Evolutionary conservation across 2,797 vertebrate genomes (phyloP), one percentile per base, ranked within the genome.

Genomic region (Tadarida brasiliensis): DNA sequence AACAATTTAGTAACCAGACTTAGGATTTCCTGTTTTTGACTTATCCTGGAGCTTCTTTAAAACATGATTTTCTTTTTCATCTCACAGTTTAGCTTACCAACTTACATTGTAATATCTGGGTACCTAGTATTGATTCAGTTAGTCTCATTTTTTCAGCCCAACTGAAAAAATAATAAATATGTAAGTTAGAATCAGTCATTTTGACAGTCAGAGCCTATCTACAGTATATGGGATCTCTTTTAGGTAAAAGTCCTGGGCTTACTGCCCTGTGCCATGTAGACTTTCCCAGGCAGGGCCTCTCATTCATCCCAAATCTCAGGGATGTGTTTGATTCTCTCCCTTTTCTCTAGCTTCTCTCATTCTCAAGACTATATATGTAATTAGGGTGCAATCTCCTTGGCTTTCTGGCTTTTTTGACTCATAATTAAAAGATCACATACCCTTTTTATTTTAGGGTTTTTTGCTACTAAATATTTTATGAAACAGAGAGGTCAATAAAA

Each of bases 401-500:
- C 24, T 93, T 61, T 86, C 24, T 82, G 51, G 14, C 61, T 57
- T 54, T 89, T 87, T 61, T 67, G 39, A 92, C 44, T 12, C 16
- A 56, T 56, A 94, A 70, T 33, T 70, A 54, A 86, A 71, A 90
- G 57, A 57, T 47, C 56, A 71, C 19, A 56, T 8, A 47, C 3
- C 5, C 15, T 87, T 54, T 94, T 93, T 85, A 51, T 90, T 91
- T 94, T 65, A 33, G 26, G 12, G 11, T 30, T 93, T 30, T 93
- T 91, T 93, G 17, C 70, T 90, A 30, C 47, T 67, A 47, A 87
- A 70, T 61, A 71, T 22, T 84, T 7, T 33, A 4, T 80, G 56
- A 90, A 57, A 82, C 17, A 39, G 71, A 65, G 26, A 26, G 44
- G 12, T 22, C 14, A 65, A 83, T 24, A 77, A 28, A 83, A 76